phyloP scores from a whole-genome alignment of 2,888 invertebrate genomes.

The Lottia scabra region DNA sequence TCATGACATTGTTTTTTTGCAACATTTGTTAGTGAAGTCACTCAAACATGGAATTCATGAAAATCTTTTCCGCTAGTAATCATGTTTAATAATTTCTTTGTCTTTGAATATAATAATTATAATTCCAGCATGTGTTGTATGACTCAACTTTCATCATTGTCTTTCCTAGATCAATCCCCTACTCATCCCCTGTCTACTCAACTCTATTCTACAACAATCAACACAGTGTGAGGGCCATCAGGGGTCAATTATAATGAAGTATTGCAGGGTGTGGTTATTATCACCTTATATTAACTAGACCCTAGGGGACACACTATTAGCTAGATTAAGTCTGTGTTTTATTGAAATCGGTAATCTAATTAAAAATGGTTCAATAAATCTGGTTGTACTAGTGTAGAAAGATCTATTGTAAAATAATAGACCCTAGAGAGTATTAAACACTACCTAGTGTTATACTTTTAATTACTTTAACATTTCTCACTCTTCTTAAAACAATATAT shows the following conservation, averaged over 20 bases:
- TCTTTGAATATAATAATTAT: neutral
- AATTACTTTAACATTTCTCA: too few species aligned
- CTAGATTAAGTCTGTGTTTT: neutral
- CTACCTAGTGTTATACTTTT: too few species aligned
- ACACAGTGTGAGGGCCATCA: neutral
- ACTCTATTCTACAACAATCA: neutral
- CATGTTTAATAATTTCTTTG: too few species aligned
- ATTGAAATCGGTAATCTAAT: neutral
- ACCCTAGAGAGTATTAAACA: too few species aligned
- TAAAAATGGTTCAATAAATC: too few species aligned
- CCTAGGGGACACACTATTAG: neutral
- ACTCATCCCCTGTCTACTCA: neutral
- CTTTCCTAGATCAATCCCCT: neutral
- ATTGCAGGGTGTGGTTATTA: neutral
- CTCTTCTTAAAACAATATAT: too few species aligned
- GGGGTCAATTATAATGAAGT: constrained; percentile 6
- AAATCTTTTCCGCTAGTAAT: too few species aligned
- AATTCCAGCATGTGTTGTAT: neutral
- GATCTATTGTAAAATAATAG: too few species aligned
- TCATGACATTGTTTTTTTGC: too few species aligned
- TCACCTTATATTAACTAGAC: neutral
- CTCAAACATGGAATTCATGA: too few species aligned
- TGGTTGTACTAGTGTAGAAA: too few species aligned
- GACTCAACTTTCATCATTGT: neutral
- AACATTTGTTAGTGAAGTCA: too few species aligned